A percentile compares a stretch with the other conserved stretches of the same genome.
These are phyloP conservation scores for Ictalurus furcatus DNA, from an alignment of 2,113 vertebrate genomes.

Conservation along the genomic window DNA sequence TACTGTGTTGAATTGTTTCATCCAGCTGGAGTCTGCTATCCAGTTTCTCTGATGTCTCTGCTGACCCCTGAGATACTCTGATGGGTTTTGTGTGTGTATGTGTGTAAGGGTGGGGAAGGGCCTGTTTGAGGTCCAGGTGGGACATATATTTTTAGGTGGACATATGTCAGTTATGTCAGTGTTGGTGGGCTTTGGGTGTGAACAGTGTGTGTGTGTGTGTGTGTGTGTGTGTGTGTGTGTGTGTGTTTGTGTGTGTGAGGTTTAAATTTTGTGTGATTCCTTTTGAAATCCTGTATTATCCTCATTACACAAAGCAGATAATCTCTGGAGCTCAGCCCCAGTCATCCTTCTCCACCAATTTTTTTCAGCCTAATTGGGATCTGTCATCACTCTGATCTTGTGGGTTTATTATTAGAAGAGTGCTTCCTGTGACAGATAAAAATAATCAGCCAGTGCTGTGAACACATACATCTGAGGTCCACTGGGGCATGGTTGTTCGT, in stretches of 20 bases:
- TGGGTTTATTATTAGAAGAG: conserved; percentile 54
- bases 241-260: neutral
- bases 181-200: conserved; percentile 58
- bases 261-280: neutral
- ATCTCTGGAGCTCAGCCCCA: conserved; percentile 21
- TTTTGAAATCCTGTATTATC: neutral
- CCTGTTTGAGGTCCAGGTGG: conserved; percentile 79
- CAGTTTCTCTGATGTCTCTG: conserved; percentile 73
- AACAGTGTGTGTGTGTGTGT: conserved; percentile 5
- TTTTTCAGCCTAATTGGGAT: conserved; percentile 45
- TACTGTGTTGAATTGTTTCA: conserved; percentile 77
- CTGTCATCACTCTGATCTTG: conserved; percentile 49
- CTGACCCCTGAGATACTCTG: conserved; percentile 71
- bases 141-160: conserved; percentile 74
- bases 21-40: conserved; percentile 80
- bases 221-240: neutral
- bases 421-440: conserved; percentile 53
- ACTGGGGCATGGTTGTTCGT: conserved; percentile 12
- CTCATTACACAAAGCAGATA: neutral
- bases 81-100: conserved; percentile 52
- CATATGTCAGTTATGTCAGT: conserved; percentile 92
- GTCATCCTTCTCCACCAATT: conserved; percentile 13
- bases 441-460: conserved; percentile 45
- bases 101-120: neutral
- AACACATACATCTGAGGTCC: conserved; percentile 35